A percentile compares a stretch with the other conserved stretches of the same genome.
Evolutionary conservation across 2,888 invertebrate genomes (phyloP).

Genomic region (Ophion costatus): DNA sequence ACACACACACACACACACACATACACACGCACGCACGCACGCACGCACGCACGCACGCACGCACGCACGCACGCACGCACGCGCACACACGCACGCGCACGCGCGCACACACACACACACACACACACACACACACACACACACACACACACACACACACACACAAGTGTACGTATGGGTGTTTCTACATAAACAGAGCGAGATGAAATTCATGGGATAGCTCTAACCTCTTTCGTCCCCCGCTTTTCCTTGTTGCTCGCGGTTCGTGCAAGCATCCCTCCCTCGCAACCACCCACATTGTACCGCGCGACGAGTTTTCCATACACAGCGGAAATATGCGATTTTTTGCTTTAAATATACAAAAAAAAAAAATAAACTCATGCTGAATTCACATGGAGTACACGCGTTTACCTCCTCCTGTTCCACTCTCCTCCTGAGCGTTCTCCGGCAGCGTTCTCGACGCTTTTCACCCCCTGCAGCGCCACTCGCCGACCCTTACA

Average conservation of each 20-base stretch:
- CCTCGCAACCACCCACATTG: constrained; percentile 66
- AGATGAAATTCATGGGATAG: constrained; percentile 48
- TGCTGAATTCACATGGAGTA: constrained; percentile 16
- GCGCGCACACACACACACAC: not conserved
- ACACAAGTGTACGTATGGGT: constrained; percentile 61
- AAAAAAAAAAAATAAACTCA: constrained; percentile 33
- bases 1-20: not conserved
- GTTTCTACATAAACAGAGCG: constrained; percentile 27
- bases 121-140: not conserved
- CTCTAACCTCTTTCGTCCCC: constrained; percentile 31
- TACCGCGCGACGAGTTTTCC: constrained; percentile 71
- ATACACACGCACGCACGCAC: not conserved
- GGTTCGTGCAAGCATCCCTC: constrained; percentile 39
- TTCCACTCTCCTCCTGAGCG: not conserved
- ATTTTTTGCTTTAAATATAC: constrained; percentile 46
- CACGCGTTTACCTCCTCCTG: constrained; percentile 31
- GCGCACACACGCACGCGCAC: not conserved
- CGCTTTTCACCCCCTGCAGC: constrained; percentile 29
- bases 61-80: not conserved
- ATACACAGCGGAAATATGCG: constrained; percentile 75
- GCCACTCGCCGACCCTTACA: constrained; percentile 50
- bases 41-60: too few relatives aligned
- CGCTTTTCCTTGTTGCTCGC: constrained; percentile 40
- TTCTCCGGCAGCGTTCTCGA: constrained; percentile 34
- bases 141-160: too few relatives aligned